Percentiles rank a stretch among this genome's conserved stretches.
phyloP scores from a whole-genome alignment of 1,140 invertebrate genomes.

The Heliconius hermathena region DNA sequence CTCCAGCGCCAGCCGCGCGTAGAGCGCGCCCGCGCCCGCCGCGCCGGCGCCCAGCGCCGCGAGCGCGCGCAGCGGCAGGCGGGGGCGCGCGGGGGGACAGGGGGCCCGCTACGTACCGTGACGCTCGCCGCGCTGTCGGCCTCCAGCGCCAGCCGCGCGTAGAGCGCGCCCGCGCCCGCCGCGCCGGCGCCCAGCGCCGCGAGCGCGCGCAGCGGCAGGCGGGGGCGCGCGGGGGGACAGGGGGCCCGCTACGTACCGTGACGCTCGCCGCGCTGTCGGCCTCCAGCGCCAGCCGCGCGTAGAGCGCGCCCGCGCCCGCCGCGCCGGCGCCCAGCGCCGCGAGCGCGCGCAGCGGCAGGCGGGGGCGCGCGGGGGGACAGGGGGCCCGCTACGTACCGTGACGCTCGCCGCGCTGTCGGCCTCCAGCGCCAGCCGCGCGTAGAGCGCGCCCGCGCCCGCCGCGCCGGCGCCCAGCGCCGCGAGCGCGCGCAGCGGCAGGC shows the following conservation, averaged over 20 bases:
- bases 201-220: slow-evolving; percentile 41
- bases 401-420: slow-evolving; percentile 86
- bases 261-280: slow-evolving; percentile 86
- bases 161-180: slow-evolving; percentile 77
- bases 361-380: slow-evolving; percentile 20
- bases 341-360: slow-evolving; percentile 41
- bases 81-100: background rate
- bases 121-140: slow-evolving; percentile 86
- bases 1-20: background rate
- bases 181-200: slow-evolving; percentile 29
- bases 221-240: slow-evolving; percentile 20
- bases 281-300: slow-evolving; percentile 85
- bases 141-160: slow-evolving; percentile 85
- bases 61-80: no score
- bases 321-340: slow-evolving; percentile 29
- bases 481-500: slow-evolving; percentile 41
- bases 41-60: no score
- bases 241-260: slow-evolving; percentile 74
- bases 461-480: slow-evolving; percentile 29
- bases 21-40: background rate
- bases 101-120: slow-evolving; percentile 74
- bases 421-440: slow-evolving; percentile 85
- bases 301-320: slow-evolving; percentile 77
- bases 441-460: slow-evolving; percentile 77
- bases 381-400: slow-evolving; percentile 74